A percentile compares a stretch with the other conserved stretches of the same genome.
Evolutionary conservation across 2,888 invertebrate genomes (phyloP).

Genomic region (Eudemis profundana): DNA sequence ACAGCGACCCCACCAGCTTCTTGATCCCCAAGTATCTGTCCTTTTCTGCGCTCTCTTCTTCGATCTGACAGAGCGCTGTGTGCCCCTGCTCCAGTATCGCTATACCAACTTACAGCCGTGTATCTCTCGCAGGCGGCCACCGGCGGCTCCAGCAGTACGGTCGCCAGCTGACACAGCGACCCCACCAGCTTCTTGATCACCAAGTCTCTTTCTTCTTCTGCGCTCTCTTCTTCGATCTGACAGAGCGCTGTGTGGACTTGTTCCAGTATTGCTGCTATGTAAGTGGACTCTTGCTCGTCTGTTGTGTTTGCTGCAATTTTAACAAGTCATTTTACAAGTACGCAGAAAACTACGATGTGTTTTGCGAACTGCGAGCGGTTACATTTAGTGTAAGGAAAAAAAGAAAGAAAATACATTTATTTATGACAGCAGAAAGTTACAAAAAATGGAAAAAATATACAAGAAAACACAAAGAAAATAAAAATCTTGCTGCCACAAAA

Average conservation of each 20-base stretch:
- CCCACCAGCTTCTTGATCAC: conserved; percentile 58
- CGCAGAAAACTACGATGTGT: too few relatives aligned
- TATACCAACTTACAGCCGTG: conserved; percentile 56
- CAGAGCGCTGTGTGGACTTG: conserved; percentile 57
- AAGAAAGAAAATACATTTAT: too few relatives aligned
- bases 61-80: conserved; percentile 57
- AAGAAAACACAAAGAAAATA: too few relatives aligned
- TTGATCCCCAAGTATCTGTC: conserved; percentile 59
- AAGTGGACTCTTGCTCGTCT: conserved; percentile 55
- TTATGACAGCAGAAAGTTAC: too few relatives aligned
- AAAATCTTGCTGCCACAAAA: too few relatives aligned
- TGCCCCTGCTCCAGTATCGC: conserved; percentile 62
- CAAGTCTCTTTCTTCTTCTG: conserved; percentile 57
- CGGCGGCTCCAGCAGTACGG: conserved; percentile 61
- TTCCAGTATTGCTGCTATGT: conserved; percentile 64
- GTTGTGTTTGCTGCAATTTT: conserved; percentile 55
- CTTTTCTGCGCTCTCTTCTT: conserved; percentile 56
- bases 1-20: conserved; percentile 56
- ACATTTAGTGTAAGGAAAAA: neutral
- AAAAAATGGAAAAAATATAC: too few relatives aligned
- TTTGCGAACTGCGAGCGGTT: too few relatives aligned
- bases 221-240: conserved; percentile 58
- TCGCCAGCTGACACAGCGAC: conserved; percentile 57
- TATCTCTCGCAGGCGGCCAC: conserved; percentile 56
- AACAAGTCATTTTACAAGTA: neutral